phyloP scores from a whole-genome alignment of 2,888 invertebrate genomes.

The Brenthis hecate region DNA sequence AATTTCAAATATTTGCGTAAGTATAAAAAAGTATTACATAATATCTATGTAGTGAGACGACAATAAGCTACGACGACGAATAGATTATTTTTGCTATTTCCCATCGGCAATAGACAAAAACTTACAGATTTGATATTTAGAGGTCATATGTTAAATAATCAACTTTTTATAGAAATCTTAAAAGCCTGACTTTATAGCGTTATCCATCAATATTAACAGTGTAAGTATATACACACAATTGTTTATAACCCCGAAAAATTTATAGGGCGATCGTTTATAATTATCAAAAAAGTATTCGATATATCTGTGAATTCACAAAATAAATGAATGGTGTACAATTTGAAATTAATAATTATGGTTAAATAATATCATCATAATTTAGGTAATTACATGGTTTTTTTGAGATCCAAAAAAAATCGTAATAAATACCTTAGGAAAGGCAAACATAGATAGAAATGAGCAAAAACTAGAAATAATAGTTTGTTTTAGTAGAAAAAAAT shows the following conservation, averaged over 20 bases:
- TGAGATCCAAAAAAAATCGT: no score
- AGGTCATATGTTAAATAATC: constrained; percentile 18
- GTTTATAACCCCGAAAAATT: not conserved
- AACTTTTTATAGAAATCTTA: constrained; percentile 23
- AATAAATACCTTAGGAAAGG: no score
- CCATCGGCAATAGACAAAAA: constrained; percentile 16
- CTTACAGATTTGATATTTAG: constrained; percentile 26
- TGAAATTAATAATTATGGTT: no score
- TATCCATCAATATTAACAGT: constrained; percentile 9
- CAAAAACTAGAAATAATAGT: no score
- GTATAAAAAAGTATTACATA: not conserved
- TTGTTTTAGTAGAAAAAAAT: no score
- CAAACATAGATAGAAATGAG: no score
- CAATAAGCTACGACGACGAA: not conserved
- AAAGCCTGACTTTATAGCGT: constrained; percentile 15
- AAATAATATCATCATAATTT: no score
- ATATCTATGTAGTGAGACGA: not conserved
- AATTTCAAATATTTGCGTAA: no score
- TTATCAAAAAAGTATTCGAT: not conserved
- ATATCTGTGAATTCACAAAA: no score
- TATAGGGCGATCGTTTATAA: not conserved
- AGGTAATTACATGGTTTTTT: no score
- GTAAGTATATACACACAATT: not conserved
- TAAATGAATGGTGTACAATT: no score
- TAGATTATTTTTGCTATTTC: no score